Base-by-base conservation (phyloP, 2,797 vertebrate species). In the Neopelma chrysocephalum region DNA sequence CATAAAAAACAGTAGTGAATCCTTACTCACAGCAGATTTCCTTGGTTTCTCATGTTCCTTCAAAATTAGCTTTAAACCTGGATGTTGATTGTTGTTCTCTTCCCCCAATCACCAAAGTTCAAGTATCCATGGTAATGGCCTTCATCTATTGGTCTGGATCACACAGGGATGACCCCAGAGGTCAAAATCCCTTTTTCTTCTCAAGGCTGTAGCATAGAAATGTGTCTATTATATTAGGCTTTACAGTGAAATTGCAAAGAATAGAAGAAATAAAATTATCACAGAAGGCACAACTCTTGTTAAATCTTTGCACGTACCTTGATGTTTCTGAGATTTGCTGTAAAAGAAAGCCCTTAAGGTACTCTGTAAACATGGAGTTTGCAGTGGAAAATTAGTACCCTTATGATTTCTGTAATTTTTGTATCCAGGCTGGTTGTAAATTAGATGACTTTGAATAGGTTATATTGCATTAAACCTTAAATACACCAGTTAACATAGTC, bases 111-210 rank as follows among this genome's bases (percentile, higher is more conserved):
- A 10, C 48, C 58, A 72, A 76, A 58, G 50, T 84, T 58, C 62
- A 62, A 73, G 78, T 92, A 76, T 77, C 73, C 64, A 91, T 60
- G 58, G 75, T 42, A 92, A 94, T 94, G 71, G 82, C 64, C 87
- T 92, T 86, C 3, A 1, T 23, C 57, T 89, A 62, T 86, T 86
- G 54, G 61, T n/a, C 32, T 83, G 65, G 71, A 81, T 81, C 69
- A 71, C 54, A 71, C 7, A 47, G 51, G 23, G 36, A 12, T 17
- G 77, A 89, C 58, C 70, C 19, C 3, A 29, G 79, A 70, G 93
- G 77, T 77, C 91, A 93, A 22, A 86, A 83, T 88, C 38, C 11
- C 6, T 87, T 93, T 89, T 85, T 77, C 31, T 70, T 93, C 79
- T 87, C 64, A 32, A 94, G 72, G 47, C 26, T 95, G 31, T 54